Percentiles rank a stretch among this genome's conserved stretches.
phyloP scores from a whole-genome alignment of 2,888 invertebrate species.

The Drepana falcataria region DNA sequence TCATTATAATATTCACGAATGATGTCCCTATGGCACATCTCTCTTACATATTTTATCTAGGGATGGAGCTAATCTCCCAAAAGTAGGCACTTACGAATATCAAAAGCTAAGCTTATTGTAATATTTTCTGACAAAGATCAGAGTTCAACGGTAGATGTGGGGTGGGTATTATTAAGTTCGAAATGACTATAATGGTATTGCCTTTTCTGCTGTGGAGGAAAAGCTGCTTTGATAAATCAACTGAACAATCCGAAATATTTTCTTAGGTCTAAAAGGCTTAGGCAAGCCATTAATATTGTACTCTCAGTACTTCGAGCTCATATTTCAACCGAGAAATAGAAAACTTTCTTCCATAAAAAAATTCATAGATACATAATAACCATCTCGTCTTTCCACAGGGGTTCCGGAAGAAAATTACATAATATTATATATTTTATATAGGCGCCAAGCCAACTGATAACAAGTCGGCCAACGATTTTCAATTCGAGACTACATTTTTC shows the following conservation, averaged over 20 bases:
- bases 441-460: too few relatives aligned
- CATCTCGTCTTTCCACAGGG: too few relatives aligned
- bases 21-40: too few relatives aligned
- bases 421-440: too few relatives aligned
- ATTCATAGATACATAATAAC: too few relatives aligned
- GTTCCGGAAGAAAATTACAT: too few relatives aligned
- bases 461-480: too few relatives aligned
- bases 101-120: neutral
- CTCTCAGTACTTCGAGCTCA: too few relatives aligned
- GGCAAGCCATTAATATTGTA: neutral
- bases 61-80: neutral
- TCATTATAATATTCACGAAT: too few relatives aligned
- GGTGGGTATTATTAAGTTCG: neutral
- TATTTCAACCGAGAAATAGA: too few relatives aligned
- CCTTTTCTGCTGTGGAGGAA: neutral
- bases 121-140: neutral
- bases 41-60: neutral
- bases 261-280: neutral
- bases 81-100: neutral
- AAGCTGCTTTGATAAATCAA: neutral
- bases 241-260: neutral
- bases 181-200: neutral
- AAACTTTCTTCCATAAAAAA: too few relatives aligned
- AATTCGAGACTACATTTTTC: too few relatives aligned
- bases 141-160: neutral